Evolutionary conservation across 2,797 vertebrate genomes (phyloP), one percentile per base, ranked within the genome.

Genomic region (Periparus ater): DNA sequence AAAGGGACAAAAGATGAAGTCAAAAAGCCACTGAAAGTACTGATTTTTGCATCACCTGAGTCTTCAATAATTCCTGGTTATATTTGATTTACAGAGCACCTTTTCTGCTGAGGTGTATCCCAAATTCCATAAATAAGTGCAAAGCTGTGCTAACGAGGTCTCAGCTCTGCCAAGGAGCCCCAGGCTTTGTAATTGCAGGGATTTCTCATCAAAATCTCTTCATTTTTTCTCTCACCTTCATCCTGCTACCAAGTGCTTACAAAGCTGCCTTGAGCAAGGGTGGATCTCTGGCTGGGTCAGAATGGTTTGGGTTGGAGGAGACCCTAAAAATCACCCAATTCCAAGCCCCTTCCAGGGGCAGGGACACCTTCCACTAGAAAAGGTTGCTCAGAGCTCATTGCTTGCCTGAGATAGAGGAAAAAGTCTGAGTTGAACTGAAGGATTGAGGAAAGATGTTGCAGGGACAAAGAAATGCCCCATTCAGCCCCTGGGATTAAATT

Each of bases 81-180:
- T 65, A 61, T 68, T 48, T 32, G 50, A 38, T 40, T 77, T 57
- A 25, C 40, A 11, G 5, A 74, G n/a, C 26, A 47, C 26, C 25
- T 36, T 85, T 91, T 53, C 21, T 58, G 57, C 38, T 22, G 15
- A 45, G 34, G 38, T 9, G 18, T 17, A 55, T 90, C 48, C 72
- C 34, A 54, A 30, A 53, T 81, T 30, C 65, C 53, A 57, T 71
- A 55, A 75, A 45, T 45, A 71, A 65, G 42, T 83, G 57, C 54
- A 77, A 23, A 16, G 13, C 40, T 19, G 65, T 42, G 54, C n/a
- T 71, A 85, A 87, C 3, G 26, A 92, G 67, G 38, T 42, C 73
- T 82, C 72, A 68, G 65, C 75, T 85, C 78, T 79, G 78, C 67
- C 57, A 54, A 40, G 44, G 80, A 72, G 85, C 76, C 79, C 26